These are phyloP conservation scores for Archivesica marissinica DNA, from an alignment of 1,140 invertebrate species.

Conservation along the genomic window DNA sequence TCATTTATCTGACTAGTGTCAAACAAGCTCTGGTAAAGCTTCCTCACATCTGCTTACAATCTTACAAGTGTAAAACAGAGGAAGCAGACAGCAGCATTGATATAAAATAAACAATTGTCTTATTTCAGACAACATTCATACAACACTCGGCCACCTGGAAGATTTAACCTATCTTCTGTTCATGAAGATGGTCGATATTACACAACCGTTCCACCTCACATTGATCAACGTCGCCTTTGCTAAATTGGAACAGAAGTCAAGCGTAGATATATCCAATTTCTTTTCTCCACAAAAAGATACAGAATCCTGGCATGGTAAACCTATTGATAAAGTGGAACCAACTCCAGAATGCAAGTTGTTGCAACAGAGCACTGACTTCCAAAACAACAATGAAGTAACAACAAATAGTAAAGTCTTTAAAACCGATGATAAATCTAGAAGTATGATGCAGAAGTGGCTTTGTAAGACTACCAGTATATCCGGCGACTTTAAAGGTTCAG, in stretches of 20 bases:
- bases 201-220: slow-evolving; percentile 68
- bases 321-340: neutral
- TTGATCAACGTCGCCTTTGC: slow-evolving; percentile 72
- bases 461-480: neutral
- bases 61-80: no score
- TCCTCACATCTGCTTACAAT: no score
- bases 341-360: no score
- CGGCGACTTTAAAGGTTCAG: neutral
- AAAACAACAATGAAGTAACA: neutral
- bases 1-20: no score
- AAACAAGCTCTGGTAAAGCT: no score
- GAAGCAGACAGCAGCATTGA: no score
- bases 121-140: slow-evolving; percentile 55
- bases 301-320: neutral
- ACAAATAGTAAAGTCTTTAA: neutral
- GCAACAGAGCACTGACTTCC: neutral
- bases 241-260: slow-evolving; percentile 62
- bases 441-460: no score
- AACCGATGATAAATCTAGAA: neutral
- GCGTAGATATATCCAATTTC: slow-evolving; percentile 61
- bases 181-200: slow-evolving; percentile 66
- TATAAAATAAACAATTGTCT: no score
- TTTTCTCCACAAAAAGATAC: slow-evolving; percentile 38
- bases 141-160: slow-evolving; percentile 38
- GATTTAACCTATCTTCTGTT: slow-evolving; percentile 64